A percentile compares a stretch with the other conserved stretches of the same genome.
Conservation (phyloP, 2,113 vertebrate species). For the Albula glossodonta region DNA sequence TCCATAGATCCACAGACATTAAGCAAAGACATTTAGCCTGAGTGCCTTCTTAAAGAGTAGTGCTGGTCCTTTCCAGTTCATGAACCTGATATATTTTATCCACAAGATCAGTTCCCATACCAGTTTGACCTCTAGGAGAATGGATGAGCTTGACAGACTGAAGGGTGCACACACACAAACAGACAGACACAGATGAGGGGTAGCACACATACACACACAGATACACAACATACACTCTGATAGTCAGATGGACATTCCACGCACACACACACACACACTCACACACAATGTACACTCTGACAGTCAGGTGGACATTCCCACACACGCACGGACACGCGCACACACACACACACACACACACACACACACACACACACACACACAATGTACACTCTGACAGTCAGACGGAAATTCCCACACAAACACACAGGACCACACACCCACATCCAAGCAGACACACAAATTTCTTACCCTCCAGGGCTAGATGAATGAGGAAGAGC, state of each 20-base stretch:
- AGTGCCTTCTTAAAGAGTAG: not conserved
- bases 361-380: constrained; percentile 40
- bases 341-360: constrained; percentile 33
- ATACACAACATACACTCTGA: constrained; percentile 33
- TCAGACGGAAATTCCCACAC: not conserved
- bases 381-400: not conserved
- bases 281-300: constrained; percentile 31
- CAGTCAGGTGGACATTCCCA: not conserved
- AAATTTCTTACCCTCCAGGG: constrained; percentile 96
- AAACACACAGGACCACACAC: constrained; percentile 16
- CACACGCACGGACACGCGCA: constrained; percentile 16
- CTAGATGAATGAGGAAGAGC: constrained; percentile 85
- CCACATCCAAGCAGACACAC: constrained; percentile 42
- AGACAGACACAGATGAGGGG: not conserved
- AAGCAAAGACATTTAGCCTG: not conserved
- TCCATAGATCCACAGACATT: not conserved
- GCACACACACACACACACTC: constrained; percentile 36
- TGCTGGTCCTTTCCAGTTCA: not conserved
- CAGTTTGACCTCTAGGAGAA: not conserved
- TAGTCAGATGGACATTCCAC: not conserved
- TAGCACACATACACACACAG: not conserved
- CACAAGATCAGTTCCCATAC: not conserved
- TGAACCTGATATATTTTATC: not conserved
- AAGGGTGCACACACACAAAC: not conserved
- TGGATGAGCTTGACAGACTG: not conserved